Evolutionary conservation across 2,113 vertebrate species (phyloP).

Genomic region (Noturus placidus): DNA sequence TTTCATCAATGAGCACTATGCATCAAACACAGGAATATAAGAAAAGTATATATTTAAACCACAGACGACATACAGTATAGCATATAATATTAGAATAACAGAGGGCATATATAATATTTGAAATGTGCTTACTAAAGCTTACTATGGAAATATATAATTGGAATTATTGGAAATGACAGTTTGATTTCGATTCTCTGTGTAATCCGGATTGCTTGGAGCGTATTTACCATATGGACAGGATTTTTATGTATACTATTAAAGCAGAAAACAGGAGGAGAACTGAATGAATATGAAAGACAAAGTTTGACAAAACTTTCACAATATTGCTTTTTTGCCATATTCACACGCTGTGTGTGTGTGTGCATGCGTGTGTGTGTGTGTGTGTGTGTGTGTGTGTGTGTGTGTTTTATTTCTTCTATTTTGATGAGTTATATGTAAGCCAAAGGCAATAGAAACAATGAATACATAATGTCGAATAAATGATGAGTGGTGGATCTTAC

Average conservation of each 20-base stretch:
- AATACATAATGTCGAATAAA: constrained; percentile 23
- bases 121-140: background rate
- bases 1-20: background rate
- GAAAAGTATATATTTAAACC: background rate
- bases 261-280: background rate
- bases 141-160: background rate
- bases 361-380: no score
- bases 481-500: constrained; percentile 29
- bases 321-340: constrained; percentile 6
- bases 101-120: background rate
- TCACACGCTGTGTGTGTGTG: background rate
- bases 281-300: constrained; percentile 6
- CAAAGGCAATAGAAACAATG: constrained; percentile 27
- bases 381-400: background rate
- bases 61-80: background rate
- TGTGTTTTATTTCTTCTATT: background rate
- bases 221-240: background rate
- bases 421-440: constrained; percentile 6
- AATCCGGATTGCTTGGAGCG: background rate
- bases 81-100: background rate
- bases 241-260: background rate
- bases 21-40: background rate
- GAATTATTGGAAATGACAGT: constrained; percentile 15
- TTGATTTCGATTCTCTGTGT: constrained; percentile 1
- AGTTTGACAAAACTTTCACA: constrained; percentile 19